Percentiles rank a stretch among this genome's conserved stretches.
Evolutionary conservation across 2,888 invertebrate genomes (phyloP).

Genomic region (Ormyrus nitidulus): DNA sequence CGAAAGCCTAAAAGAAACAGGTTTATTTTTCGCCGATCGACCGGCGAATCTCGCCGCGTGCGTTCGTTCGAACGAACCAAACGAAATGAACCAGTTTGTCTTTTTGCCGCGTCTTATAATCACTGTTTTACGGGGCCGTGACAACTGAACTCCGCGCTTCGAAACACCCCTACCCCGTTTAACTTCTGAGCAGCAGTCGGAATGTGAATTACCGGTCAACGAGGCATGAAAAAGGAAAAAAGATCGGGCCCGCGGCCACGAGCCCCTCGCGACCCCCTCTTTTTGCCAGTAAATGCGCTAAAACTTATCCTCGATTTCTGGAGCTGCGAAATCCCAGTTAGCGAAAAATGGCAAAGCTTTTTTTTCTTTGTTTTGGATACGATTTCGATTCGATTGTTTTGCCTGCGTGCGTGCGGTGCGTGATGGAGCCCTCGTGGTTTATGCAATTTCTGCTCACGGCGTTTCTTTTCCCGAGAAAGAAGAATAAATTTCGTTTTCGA

Average conservation of each 20-base stretch:
- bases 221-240: constrained; percentile 31
- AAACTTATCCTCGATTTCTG: constrained; percentile 35
- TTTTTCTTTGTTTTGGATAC: constrained; percentile 36
- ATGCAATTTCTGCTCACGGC: constrained; percentile 45
- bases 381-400: constrained; percentile 6
- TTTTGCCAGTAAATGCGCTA: constrained; percentile 3
- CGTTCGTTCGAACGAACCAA: constrained; percentile 1
- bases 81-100: neutral
- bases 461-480: constrained; percentile 52
- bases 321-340: constrained; percentile 37
- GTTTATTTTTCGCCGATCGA: constrained; percentile 38
- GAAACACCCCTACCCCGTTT: constrained; percentile 36
- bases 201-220: constrained; percentile 44
- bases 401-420: neutral
- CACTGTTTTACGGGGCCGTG: constrained; percentile 49
- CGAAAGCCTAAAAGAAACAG: constrained; percentile 40
- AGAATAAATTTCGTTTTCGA: constrained; percentile 54
- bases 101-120: constrained; percentile 6
- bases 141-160: constrained; percentile 37
- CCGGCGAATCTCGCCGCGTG: constrained; percentile 56
- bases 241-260: constrained; percentile 12
- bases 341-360: constrained; percentile 5
- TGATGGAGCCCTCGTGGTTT: constrained; percentile 37
- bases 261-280: neutral
- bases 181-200: constrained; percentile 31